phyloP scores from a whole-genome alignment of 2,113 vertebrate species.

The Fulica atra region DNA sequence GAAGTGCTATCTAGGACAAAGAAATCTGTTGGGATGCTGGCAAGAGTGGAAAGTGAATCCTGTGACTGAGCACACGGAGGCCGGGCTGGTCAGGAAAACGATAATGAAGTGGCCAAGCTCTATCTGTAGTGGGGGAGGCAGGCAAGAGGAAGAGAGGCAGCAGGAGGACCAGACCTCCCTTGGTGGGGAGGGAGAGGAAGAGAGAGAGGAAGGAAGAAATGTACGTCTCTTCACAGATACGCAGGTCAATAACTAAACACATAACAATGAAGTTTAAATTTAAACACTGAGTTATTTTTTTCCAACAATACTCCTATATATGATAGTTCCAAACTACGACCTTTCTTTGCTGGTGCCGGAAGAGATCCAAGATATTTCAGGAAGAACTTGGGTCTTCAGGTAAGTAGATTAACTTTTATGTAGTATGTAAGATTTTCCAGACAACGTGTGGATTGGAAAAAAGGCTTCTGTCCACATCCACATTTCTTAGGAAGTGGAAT shows the following conservation, averaged over 20 bases:
- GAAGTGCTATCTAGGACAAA: slow-evolving; percentile 51
- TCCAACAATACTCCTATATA: neutral
- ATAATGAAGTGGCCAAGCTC: neutral
- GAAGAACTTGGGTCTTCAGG: slow-evolving; percentile 51
- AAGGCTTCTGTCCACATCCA: neutral
- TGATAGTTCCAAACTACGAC: neutral
- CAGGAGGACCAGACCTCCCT: neutral
- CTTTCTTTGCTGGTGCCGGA: slow-evolving; percentile 27
- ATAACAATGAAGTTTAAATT: slow-evolving; percentile 52
- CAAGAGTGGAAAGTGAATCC: slow-evolving; percentile 36
- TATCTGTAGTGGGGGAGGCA: neutral
- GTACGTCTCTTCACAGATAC: slow-evolving; percentile 16
- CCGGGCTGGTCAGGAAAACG: neutral
- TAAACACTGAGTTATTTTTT: neutral
- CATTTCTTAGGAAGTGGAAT: neutral
- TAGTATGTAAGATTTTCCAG: slow-evolving; percentile 46
- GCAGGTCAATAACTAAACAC: neutral
- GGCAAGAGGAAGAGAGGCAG: slow-evolving; percentile 19
- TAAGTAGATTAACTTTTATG: slow-evolving; percentile 51
- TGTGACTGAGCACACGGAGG: neutral
- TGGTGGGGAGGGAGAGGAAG: neutral
- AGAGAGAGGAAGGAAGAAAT: slow-evolving; percentile 47
- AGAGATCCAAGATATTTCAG: slow-evolving; percentile 11
- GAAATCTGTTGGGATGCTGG: slow-evolving; percentile 36
- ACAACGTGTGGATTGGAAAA: slow-evolving; percentile 36